Conservation (phyloP, 2,888 invertebrate species). For the Steromphala cineraria region DNA sequence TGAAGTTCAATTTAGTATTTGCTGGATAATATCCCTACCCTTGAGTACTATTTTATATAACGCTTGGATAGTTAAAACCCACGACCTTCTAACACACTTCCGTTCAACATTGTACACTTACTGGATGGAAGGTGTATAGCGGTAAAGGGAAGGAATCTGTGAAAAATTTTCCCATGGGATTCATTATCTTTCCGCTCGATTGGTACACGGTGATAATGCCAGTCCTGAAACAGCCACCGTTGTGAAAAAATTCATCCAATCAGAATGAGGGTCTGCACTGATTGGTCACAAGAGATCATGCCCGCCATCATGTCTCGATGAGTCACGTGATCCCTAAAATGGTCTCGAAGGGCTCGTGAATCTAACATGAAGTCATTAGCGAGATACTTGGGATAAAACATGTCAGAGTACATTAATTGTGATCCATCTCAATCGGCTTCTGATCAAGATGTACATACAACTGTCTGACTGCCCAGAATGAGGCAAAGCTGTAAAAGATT, state of each 20-base stretch:
- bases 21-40: background rate
- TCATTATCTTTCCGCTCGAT: background rate
- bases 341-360: no score
- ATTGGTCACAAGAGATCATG: no score
- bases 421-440: no score
- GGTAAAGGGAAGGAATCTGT: background rate
- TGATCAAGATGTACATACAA: no score
- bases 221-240: background rate
- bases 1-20: background rate
- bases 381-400: no score
- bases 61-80: background rate
- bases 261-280: background rate
- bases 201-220: background rate
- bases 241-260: background rate
- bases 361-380: no score
- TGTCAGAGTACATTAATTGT: no score
- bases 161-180: background rate
- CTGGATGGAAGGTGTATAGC: background rate
- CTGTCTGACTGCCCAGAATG: no score
- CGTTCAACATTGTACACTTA: background rate
- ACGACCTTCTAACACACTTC: background rate
- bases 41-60: background rate
- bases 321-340: no score
- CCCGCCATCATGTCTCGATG: no score
- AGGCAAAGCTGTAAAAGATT: no score